Percentiles rank a stretch among this genome's conserved stretches.
These are phyloP conservation scores for Ericerus pela DNA, from an alignment of 1,140 invertebrate genomes.

Conservation along the genomic window DNA sequence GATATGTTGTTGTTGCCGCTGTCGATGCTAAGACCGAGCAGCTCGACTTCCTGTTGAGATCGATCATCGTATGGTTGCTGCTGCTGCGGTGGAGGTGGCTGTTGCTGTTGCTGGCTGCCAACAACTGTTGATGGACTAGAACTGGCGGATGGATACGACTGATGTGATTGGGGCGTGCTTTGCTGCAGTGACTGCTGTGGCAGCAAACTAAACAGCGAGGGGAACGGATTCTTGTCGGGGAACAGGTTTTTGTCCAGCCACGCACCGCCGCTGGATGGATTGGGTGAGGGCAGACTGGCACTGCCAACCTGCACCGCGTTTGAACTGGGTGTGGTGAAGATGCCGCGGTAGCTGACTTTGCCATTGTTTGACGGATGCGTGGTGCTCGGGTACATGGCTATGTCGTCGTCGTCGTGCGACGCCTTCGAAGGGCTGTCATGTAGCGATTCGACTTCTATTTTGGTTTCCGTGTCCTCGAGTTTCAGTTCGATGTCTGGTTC, in stretches of 20 bases:
- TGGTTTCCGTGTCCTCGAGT: constrained; percentile 26
- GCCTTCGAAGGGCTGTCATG: constrained; percentile 41
- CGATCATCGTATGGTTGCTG: constrained; percentile 35
- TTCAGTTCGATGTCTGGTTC: constrained; percentile 22
- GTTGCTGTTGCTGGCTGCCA: constrained; percentile 13
- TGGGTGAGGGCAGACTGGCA: constrained; percentile 26
- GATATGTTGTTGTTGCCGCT: constrained; percentile 30
- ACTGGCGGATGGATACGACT: constrained; percentile 30
- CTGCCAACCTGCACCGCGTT: constrained; percentile 29
- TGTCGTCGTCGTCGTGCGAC: constrained; percentile 54
- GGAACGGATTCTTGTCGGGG: constrained; percentile 42
- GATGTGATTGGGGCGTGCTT: constrained; percentile 29
- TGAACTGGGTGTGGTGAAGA: constrained; percentile 47
- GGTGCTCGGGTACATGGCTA: constrained; percentile 30
- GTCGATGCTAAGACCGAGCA: constrained; percentile 45
- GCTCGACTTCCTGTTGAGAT: constrained; percentile 36
- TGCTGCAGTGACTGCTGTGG: constrained; percentile 24
- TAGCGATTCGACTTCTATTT: constrained; percentile 39
- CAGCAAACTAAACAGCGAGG: constrained; percentile 38
- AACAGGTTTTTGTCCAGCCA: constrained; percentile 42
- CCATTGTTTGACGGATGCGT: constrained; percentile 22
- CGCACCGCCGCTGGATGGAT: constrained; percentile 21
- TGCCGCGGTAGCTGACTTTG: constrained; percentile 52
- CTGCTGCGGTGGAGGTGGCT: too few relatives aligned
- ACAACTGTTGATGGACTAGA: constrained; percentile 28